Evolutionary conservation across 1,140 invertebrate genomes (phyloP).

Genomic region (Trachelipus rathkii): DNA sequence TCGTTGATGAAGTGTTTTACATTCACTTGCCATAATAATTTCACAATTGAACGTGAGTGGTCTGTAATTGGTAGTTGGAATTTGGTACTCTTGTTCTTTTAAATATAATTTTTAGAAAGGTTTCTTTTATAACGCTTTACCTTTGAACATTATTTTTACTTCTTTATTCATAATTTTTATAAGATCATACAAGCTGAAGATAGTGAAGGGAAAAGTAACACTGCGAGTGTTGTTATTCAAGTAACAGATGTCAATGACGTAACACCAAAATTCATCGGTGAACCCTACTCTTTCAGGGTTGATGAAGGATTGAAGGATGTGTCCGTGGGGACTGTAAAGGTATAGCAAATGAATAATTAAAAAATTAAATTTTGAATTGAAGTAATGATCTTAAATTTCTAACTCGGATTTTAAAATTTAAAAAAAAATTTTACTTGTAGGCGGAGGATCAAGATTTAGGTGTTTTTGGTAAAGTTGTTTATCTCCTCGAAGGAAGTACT

Average conservation of each 20-base stretch:
- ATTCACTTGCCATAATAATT: too few relatives aligned
- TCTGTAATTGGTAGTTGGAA: too few relatives aligned
- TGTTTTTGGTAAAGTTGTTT: slow-evolving; percentile 58
- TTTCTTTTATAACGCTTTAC: not conserved
- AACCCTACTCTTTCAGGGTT: slow-evolving; percentile 79
- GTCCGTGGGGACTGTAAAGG: slow-evolving; percentile 72
- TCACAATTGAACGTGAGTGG: too few relatives aligned
- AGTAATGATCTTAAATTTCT: too few relatives aligned
- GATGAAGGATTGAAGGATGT: slow-evolving; percentile 69
- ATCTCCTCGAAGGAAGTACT: slow-evolving; percentile 64
- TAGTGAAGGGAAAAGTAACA: slow-evolving; percentile 71
- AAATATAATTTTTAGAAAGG: not conserved
- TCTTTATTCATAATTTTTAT: slow-evolving; percentile 43
- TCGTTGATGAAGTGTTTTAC: too few relatives aligned
- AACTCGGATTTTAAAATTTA: too few relatives aligned
- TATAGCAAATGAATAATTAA: slow-evolving; percentile 49
- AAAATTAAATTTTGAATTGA: too few relatives aligned
- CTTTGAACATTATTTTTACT: not conserved
- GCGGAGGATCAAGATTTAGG: slow-evolving; percentile 71
- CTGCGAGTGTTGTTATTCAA: slow-evolving; percentile 77
- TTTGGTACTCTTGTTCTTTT: too few relatives aligned
- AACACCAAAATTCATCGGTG: slow-evolving; percentile 63
- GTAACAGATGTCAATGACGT: slow-evolving; percentile 88
- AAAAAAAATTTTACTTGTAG: slow-evolving; percentile 18
- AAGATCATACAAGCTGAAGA: slow-evolving; percentile 80